Base-by-base conservation (phyloP, 2,888 invertebrate species). In the Platerodrilus igneus region DNA sequence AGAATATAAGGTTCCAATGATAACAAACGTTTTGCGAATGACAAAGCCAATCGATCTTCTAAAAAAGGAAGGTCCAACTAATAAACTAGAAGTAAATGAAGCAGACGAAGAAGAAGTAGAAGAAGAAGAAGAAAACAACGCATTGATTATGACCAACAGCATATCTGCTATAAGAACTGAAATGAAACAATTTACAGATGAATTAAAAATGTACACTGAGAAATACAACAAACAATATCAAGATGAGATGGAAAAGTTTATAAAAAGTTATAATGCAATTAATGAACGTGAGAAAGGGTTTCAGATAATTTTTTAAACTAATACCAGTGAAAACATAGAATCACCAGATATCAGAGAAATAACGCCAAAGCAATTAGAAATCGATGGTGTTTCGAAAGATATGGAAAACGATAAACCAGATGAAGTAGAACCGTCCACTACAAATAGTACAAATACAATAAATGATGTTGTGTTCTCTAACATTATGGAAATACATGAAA, bases 241-340 rank as follows among this genome's bases (percentile, higher is more conserved):
- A 3, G 43, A 39, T n/a, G 17, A 63, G 15, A 51, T 64, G 14
- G 51, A 58, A 10, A 55, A 59, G 9, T 65, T 62, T 40, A 58
- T 59, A 30, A 52, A 53, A 8, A 53, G 58, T 5, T 49, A 62
- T 34, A 52, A 55, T 4, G 32, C 26, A 1, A 29, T 23, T 4
- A 42, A 23, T 22, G 25, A 37, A 15, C 15, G 16, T 4, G 17
- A 19, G 6, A 15, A 27, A n/a, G 8, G 15, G 17, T 6, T n/a
- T 7, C 13, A 16, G 7, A 16, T 26, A 26, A 3, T 1, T 5
- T 8, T 23, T 15, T 10, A 1, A 16, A 8, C 4, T 18, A 35
- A 16, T 2, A 10, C 15, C n/a, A 20, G 14, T 17, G 11, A 4
- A 6, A 11, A 8, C 14, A 16, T 15, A 31, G 11, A 5, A 4